Evolutionary conservation across 2,113 vertebrate species (phyloP).

Genomic region (Corapipo altera): DNA sequence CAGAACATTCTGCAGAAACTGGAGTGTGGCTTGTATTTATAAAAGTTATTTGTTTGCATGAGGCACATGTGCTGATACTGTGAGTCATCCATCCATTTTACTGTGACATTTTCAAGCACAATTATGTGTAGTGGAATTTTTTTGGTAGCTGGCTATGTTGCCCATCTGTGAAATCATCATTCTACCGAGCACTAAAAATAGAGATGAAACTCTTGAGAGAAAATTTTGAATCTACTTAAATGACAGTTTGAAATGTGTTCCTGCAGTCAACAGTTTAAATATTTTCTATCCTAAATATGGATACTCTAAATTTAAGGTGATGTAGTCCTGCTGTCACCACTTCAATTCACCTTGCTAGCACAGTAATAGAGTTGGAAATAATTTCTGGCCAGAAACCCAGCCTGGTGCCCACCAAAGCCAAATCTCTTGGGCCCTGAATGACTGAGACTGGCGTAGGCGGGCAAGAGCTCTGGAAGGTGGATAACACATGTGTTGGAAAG

Average conservation of each 20-base stretch:
- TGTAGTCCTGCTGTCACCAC: slow-evolving; percentile 31
- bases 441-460: neutral
- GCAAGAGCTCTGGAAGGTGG: neutral
- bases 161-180: slow-evolving; percentile 75
- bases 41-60: slow-evolving; percentile 58
- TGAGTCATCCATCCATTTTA: slow-evolving; percentile 69
- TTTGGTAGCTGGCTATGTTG: slow-evolving; percentile 68
- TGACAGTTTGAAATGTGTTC: slow-evolving; percentile 47
- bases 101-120: slow-evolving; percentile 73
- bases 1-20: slow-evolving; percentile 14
- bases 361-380: slow-evolving; percentile 30
- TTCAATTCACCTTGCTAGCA: slow-evolving; percentile 44
- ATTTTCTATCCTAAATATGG: slow-evolving; percentile 58
- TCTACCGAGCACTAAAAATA: slow-evolving; percentile 64
- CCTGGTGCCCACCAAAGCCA: slow-evolving; percentile 19
- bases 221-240: slow-evolving; percentile 46
- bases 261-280: slow-evolving; percentile 58
- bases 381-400: neutral
- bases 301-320: slow-evolving; percentile 56
- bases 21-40: slow-evolving; percentile 40
- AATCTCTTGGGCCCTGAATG: neutral
- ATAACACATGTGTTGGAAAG: neutral
- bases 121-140: slow-evolving; percentile 71
- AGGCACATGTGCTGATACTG: slow-evolving; percentile 54
- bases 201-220: slow-evolving; percentile 53